Evolutionary conservation across 2,888 invertebrate genomes (phyloP), one percentile per base, ranked within the genome.

Genomic region (Rhorus exstirpatorius): DNA sequence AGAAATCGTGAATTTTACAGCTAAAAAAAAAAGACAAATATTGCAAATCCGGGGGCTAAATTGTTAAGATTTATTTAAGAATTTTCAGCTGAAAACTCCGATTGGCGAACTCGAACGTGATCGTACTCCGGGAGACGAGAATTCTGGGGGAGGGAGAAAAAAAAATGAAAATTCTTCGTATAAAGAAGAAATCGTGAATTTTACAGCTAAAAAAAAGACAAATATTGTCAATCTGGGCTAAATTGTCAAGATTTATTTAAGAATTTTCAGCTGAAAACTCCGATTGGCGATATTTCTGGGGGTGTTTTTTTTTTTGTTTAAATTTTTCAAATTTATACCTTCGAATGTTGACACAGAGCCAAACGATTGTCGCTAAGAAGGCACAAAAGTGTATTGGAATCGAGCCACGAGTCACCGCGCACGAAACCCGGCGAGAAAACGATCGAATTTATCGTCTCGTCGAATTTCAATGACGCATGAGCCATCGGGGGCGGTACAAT

Each of bases 401-500:
- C 90, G 31, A 87, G 65, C 84, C 83, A 86, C 17, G 76, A 67
- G 70, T 82, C 80, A 14, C 67, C 70, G 17, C 81, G 70, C 1
- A 49, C 41, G 74, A 88, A 83, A 70, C 85, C 84, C 21, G 94
- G 94, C 60, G 95, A 94, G 93, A 96, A 96, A 81, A 94, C 92
- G 17, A 96, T 93, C 31, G 94, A 93, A 90, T 95, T 95, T 0
- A 96, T 94, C 81, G 94, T 93, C 26, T 92, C 91, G 0, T 94
- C 93, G 76, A 95, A 91, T 67, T 94, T 90, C 12, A 97, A 88
- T 86, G 94, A 94, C 70, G 94, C 93, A 67, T 96, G 95, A 79
- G 95, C 94, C 96, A 97, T 96, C 41, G 98, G 98, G 0, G 98
- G 98, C 31, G 98, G 98, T 10, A 97, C 94, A 24, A 97, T 94